Evolutionary conservation across 2,888 invertebrate species (phyloP).

Genomic region (Anticlea derivata): DNA sequence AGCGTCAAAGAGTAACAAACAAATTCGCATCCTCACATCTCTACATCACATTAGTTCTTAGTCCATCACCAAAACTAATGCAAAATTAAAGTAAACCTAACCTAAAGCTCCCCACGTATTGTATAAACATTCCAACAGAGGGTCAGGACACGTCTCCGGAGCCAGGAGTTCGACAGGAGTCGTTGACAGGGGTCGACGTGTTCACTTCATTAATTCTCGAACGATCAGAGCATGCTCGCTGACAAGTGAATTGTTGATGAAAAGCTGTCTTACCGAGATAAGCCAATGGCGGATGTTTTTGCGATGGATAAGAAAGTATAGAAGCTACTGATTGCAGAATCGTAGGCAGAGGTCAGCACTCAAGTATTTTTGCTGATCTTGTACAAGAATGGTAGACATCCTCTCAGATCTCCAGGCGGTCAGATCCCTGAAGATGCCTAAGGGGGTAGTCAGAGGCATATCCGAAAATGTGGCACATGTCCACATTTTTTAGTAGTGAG

Average conservation of each 20-base stretch:
- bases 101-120: slow-evolving; percentile 54
- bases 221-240: slow-evolving; percentile 57
- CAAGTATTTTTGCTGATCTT: too few relatives aligned
- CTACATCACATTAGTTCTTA: neutral
- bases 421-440: too few relatives aligned
- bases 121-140: slow-evolving; percentile 69
- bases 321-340: too few relatives aligned
- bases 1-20: too few relatives aligned
- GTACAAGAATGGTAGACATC: too few relatives aligned
- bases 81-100: slow-evolving; percentile 19
- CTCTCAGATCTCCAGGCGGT: too few relatives aligned
- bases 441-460: too few relatives aligned
- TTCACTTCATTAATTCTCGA: slow-evolving; percentile 81
- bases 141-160: slow-evolving; percentile 47
- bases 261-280: slow-evolving; percentile 24
- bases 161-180: slow-evolving; percentile 57
- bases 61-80: neutral
- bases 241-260: slow-evolving; percentile 35
- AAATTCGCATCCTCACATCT: too few relatives aligned
- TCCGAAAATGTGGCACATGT: too few relatives aligned
- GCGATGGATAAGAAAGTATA: neutral
- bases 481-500: too few relatives aligned
- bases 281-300: slow-evolving; percentile 19
- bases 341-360: too few relatives aligned
- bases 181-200: slow-evolving; percentile 79